These are phyloP conservation scores for Formica selysi DNA, from an alignment of 1,140 invertebrate species.

Conservation along the genomic window DNA sequence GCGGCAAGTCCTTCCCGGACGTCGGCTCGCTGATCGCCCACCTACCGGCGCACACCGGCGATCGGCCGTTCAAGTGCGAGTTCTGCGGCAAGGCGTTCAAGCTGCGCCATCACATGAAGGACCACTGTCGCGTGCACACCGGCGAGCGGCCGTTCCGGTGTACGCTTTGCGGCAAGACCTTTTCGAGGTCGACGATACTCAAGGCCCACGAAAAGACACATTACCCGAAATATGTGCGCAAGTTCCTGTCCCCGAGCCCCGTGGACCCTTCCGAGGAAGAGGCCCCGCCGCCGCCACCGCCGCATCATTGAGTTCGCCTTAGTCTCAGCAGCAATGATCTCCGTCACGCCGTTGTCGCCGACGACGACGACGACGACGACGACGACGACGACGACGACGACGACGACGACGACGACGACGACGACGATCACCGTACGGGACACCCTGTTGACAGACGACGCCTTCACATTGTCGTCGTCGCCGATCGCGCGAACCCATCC, in stretches of 20 bases:
- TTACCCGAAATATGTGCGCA: slow-evolving; percentile 95
- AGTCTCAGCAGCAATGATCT: slow-evolving; percentile 66
- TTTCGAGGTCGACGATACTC: slow-evolving; percentile 95
- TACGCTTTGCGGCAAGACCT: slow-evolving; percentile 95
- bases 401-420: background rate
- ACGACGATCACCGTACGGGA: slow-evolving; percentile 31
- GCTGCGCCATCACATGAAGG: slow-evolving; percentile 96
- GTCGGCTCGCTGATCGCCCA: slow-evolving; percentile 94
- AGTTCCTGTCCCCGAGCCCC: slow-evolving; percentile 94
- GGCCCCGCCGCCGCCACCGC: slow-evolving; percentile 87
- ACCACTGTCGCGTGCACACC: slow-evolving; percentile 96
- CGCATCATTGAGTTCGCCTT: slow-evolving; percentile 81
- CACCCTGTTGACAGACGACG: background rate
- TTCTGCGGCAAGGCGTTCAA: slow-evolving; percentile 97
- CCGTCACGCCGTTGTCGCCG: slow-evolving; percentile 9
- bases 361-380: background rate
- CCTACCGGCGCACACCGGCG: slow-evolving; percentile 95
- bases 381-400: background rate
- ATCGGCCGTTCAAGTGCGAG: slow-evolving; percentile 95
- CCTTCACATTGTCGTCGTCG: slow-evolving; percentile 16
- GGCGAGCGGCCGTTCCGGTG: slow-evolving; percentile 96
- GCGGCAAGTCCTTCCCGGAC: slow-evolving; percentile 95
- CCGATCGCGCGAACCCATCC: slow-evolving; percentile 21
- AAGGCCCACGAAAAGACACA: slow-evolving; percentile 97
- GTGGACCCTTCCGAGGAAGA: slow-evolving; percentile 92